Base-by-base conservation (phyloP, 1,140 invertebrate species). In the Drosophila kohkoa region DNA sequence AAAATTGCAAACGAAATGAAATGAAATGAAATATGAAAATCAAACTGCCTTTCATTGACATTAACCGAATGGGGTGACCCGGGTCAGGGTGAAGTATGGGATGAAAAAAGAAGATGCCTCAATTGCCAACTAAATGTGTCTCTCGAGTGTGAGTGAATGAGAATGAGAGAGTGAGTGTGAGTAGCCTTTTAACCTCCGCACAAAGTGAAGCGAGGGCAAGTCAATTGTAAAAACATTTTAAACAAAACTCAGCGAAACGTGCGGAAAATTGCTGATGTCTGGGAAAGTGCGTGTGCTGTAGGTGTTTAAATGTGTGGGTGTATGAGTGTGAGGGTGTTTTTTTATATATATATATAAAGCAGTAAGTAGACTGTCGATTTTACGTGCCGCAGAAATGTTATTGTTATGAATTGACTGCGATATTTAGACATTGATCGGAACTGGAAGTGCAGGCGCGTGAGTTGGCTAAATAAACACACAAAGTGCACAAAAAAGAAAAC, bases 211-310 rank as follows among this genome's bases (percentile, higher is more conserved):
- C n/a, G 38, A 11, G 28, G 49, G 62, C 64, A 62, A 79, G 75
- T 81, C 85, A 89, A 85, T 85, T 89, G 86, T 90, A 90, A 81
- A 89, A 73, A 71, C 78, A 89, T 89, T 81, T 85, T 90, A 89
- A 85, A 81, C 85, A 89, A 85, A 89, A 89, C 81, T 76, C 85
- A 89, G 62, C 73, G 81, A 81, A 75, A 89, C 85, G 85, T 89
- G 85, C 86, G 38, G 65, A 90, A 89, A 89, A 89, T 90, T 72
- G 58, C 54, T 81, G 75, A 90, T 89, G 74, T 51, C 58, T 49
- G 69, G 68, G 74, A 82, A 81, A 88, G 85, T 89, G 77, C 81
- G 80, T 54, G 25, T 62, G 54, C 3, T 38, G 35, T 25, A 25
- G 20, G 20, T 54, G 43, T 38, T 32, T 10, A 16, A 32, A 45